phyloP scores from a whole-genome alignment of 2,797 vertebrate species.

The Diplodus sargus region DNA sequence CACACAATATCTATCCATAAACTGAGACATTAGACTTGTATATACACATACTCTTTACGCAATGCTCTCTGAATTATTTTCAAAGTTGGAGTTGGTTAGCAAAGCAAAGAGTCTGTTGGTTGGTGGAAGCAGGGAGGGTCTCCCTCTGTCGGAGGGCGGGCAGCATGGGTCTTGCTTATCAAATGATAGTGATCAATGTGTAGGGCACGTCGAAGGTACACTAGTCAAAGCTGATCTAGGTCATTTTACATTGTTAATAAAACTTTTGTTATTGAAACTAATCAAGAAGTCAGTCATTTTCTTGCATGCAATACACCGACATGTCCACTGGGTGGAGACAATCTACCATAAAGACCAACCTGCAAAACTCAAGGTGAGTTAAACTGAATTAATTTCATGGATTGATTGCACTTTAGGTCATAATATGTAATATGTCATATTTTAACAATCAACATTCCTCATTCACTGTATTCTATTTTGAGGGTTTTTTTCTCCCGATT shows the following conservation, averaged over 20 bases:
- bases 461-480: not conserved
- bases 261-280: conserved; percentile 85
- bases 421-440: not conserved
- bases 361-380: not conserved
- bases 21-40: conserved; percentile 81
- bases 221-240: conserved; percentile 84
- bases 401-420: not conserved
- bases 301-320: conserved; percentile 15
- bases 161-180: conserved; percentile 90
- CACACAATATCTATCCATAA: conserved; percentile 84
- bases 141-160: conserved; percentile 59
- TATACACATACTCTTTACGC: conserved; percentile 81
- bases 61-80: conserved; percentile 83
- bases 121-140: conserved; percentile 51
- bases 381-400: not conserved
- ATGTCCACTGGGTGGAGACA: conserved; percentile 68
- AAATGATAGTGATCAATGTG: conserved; percentile 86
- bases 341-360: conserved; percentile 15
- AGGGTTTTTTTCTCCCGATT: not conserved
- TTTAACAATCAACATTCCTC: not conserved
- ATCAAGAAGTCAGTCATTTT: conserved; percentile 8
- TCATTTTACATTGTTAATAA: conserved; percentile 90
- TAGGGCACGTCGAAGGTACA: conserved; percentile 89
- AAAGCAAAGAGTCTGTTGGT: conserved; percentile 76
- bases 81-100: conserved; percentile 78